Percentiles rank a stretch among this genome's conserved stretches.
Evolutionary conservation across 2,113 vertebrate genomes (phyloP).

Genomic region (Zapus hudsonius): DNA sequence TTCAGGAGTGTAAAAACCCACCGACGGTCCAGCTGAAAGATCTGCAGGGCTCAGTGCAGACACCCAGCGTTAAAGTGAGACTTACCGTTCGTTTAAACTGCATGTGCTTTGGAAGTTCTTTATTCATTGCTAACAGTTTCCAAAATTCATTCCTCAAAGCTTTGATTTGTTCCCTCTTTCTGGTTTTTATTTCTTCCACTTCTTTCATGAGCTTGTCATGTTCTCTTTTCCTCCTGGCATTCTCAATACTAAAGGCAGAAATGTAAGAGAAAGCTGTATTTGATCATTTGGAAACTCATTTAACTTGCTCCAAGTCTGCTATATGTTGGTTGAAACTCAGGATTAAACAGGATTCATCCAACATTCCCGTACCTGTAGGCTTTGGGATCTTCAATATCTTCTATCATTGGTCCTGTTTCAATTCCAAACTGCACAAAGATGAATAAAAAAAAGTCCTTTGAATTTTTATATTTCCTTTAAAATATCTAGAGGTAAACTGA

Average conservation of each 20-base stretch:
- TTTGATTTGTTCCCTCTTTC: constrained; percentile 84
- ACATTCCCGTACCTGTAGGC: constrained; percentile 88
- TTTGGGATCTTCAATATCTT: constrained; percentile 92
- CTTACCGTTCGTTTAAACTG: constrained; percentile 87
- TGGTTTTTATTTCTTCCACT: constrained; percentile 87
- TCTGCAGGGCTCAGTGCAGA: not conserved
- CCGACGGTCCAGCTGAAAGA: not conserved
- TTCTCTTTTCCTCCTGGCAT: constrained; percentile 89
- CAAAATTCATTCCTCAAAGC: constrained; percentile 85
- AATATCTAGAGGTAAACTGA: not conserved
- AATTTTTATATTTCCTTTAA: constrained; percentile 5
- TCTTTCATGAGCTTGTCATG: constrained; percentile 86
- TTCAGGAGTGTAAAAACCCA: too few species aligned
- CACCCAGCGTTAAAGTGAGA: not conserved
- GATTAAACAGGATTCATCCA: not conserved
- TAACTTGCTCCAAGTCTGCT: not conserved
- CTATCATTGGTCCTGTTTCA: constrained; percentile 83
- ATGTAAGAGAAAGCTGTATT: constrained; percentile 43
- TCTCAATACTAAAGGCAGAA: constrained; percentile 90
- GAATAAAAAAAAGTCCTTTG: constrained; percentile 55
- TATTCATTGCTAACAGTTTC: constrained; percentile 86
- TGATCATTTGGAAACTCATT: constrained; percentile 12
- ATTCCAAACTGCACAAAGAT: constrained; percentile 84
- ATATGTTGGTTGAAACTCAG: not conserved
- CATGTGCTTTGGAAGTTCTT: constrained; percentile 88